Percentiles rank a stretch among this genome's conserved stretches.
Conservation (phyloP, 2,113 vertebrate species). For the Hipposideros armiger region DNA sequence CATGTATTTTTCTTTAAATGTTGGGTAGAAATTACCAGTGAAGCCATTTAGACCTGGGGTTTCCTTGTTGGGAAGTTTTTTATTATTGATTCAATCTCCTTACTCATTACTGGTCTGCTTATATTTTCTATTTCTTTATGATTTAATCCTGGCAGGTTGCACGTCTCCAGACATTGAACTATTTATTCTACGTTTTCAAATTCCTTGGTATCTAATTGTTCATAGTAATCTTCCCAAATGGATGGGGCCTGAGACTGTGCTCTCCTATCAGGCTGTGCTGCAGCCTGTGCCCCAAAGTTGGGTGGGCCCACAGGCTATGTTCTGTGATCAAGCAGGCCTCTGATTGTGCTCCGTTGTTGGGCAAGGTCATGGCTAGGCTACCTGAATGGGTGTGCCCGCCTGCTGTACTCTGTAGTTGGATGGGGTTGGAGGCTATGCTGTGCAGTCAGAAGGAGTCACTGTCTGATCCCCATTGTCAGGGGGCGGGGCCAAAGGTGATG, state of each 20-base stretch:
- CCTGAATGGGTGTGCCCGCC: neutral
- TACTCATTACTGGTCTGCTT: neutral
- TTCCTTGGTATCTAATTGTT: neutral
- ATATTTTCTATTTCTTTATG: neutral
- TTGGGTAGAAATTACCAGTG: neutral
- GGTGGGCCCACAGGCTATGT: too few species aligned
- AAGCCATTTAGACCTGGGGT: neutral
- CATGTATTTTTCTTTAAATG: neutral
- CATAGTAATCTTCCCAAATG: neutral
- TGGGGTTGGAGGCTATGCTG: neutral
- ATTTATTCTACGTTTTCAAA: neutral
- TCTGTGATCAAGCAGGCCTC: neutral
- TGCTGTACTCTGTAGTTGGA: neutral
- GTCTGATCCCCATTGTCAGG: neutral
- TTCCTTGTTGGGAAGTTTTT: neutral
- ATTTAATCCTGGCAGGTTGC: neutral
- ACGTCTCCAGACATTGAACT: neutral
- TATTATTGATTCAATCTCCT: neutral
- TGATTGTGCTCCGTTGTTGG: neutral
- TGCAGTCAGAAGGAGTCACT: neutral
- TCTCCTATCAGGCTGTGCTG: neutral
- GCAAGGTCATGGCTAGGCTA: neutral
- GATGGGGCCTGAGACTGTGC: neutral
- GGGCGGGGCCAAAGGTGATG: neutral
- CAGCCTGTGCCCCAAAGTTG: neutral